Percentiles rank a stretch among this genome's conserved stretches.
Evolutionary conservation across 2,888 invertebrate genomes (phyloP).

Genomic region (Sisyra terminalis): DNA sequence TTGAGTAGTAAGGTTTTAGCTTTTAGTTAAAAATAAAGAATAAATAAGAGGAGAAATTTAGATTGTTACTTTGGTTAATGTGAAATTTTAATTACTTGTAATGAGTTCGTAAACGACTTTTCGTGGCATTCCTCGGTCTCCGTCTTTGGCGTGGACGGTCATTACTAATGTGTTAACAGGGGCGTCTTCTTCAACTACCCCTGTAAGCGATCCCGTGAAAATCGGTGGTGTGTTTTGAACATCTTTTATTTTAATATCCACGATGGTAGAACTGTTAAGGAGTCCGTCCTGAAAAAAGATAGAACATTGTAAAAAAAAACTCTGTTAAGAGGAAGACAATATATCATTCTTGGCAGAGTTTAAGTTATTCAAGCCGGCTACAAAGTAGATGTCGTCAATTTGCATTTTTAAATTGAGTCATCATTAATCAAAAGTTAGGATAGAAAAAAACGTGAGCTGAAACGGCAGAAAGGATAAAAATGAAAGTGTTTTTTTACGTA

Average conservation of each 20-base stretch:
- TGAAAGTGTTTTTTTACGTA: slow-evolving; percentile 28
- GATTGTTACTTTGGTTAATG: background rate
- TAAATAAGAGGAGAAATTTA: no score
- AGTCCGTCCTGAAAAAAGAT: slow-evolving; percentile 49
- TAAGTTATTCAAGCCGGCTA: no score
- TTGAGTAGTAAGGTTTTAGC: no score
- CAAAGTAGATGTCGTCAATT: no score
- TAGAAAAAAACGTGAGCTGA: background rate
- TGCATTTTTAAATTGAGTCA: no score
- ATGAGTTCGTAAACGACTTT: slow-evolving; percentile 62
- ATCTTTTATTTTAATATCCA: slow-evolving; percentile 65
- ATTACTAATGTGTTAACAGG: slow-evolving; percentile 69
- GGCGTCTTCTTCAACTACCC: slow-evolving; percentile 65
- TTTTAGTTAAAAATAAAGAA: no score
- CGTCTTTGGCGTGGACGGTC: slow-evolving; percentile 66
- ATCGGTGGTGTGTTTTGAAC: slow-evolving; percentile 78
- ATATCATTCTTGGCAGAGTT: no score
- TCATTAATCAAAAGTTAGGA: background rate
- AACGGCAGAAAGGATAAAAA: background rate
- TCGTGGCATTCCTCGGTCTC: slow-evolving; percentile 68
- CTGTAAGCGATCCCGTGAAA: slow-evolving; percentile 64
- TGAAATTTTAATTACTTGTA: slow-evolving; percentile 43
- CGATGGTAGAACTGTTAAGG: slow-evolving; percentile 51
- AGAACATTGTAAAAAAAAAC: background rate
- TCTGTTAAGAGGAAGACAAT: no score